Percentiles rank a stretch among this genome's conserved stretches.
These are phyloP conservation scores for Castor canadensis DNA, from an alignment of 2,113 vertebrate genomes.

Conservation along the genomic window DNA sequence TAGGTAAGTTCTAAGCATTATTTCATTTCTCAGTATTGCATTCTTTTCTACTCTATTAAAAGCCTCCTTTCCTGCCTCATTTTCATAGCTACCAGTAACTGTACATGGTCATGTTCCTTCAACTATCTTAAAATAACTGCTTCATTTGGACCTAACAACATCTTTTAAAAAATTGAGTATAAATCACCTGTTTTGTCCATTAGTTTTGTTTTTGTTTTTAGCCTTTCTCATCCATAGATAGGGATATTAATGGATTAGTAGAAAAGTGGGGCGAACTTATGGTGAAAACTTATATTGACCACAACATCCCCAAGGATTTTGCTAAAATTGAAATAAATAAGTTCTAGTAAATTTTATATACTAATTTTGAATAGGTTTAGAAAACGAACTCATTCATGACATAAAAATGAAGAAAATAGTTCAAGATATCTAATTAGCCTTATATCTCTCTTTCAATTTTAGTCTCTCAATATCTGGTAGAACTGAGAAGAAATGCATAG, in stretches of 20 bases:
- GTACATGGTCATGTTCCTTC: not conserved
- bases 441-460: not conserved
- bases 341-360: not conserved
- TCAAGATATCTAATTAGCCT: not conserved
- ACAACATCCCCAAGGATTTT: too few relatives aligned
- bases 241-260: too few relatives aligned
- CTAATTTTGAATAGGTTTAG: slow-evolving; percentile 16
- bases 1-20: not conserved
- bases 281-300: too few relatives aligned
- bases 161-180: not conserved
- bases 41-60: not conserved
- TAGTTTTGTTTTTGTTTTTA: not conserved
- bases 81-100: not conserved
- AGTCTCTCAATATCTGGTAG: not conserved
- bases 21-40: not conserved
- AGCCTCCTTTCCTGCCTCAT: not conserved
- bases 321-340: too few relatives aligned
- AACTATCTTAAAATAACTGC: not conserved
- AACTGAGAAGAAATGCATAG: not conserved
- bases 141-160: not conserved
- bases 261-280: too few relatives aligned
- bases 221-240: too few relatives aligned
- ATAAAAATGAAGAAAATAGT: not conserved
- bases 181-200: slow-evolving; percentile 1
- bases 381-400: not conserved